Percentiles rank a stretch among this genome's conserved stretches.
Conservation (phyloP, 2,113 vertebrate species). For the Eira barbara region DNA sequence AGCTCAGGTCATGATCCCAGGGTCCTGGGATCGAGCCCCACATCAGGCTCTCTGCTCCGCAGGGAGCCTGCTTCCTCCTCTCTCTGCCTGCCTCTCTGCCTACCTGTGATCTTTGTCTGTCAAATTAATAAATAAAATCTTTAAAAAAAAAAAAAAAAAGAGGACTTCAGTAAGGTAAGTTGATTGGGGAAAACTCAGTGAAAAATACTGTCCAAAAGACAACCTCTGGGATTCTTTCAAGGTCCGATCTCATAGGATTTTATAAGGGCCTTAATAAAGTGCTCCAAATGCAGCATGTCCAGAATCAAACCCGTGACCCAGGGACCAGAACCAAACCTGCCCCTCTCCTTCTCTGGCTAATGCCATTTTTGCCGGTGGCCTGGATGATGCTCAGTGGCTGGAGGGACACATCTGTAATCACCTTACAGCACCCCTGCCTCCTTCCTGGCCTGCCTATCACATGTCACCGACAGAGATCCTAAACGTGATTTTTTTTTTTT, state of each 20-base stretch:
- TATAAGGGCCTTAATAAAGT: neutral
- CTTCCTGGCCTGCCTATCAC: neutral
- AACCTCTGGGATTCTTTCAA: neutral
- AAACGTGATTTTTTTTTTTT: neutral
- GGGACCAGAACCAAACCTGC: neutral
- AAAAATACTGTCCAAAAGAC: neutral
- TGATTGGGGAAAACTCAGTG: neutral
- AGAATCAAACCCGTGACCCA: neutral
- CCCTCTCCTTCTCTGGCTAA: neutral
- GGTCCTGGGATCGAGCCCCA: no score
- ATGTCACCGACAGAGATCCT: neutral
- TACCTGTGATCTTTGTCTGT: no score
- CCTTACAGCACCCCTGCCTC: neutral
- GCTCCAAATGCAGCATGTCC: neutral
- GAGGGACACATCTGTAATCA: neutral
- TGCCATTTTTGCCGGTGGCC: neutral
- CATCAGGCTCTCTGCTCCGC: no score
- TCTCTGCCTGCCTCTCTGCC: no score
- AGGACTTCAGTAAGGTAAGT: neutral
- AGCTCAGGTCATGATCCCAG: no score
- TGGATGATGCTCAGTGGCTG: neutral
- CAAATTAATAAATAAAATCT: no score
- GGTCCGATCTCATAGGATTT: neutral
- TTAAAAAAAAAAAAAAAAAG: no score
- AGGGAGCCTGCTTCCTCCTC: no score